Percentiles rank a stretch among this genome's conserved stretches.
phyloP scores from a whole-genome alignment of 2,888 invertebrate genomes.

The Acanthosepion esculentum region DNA sequence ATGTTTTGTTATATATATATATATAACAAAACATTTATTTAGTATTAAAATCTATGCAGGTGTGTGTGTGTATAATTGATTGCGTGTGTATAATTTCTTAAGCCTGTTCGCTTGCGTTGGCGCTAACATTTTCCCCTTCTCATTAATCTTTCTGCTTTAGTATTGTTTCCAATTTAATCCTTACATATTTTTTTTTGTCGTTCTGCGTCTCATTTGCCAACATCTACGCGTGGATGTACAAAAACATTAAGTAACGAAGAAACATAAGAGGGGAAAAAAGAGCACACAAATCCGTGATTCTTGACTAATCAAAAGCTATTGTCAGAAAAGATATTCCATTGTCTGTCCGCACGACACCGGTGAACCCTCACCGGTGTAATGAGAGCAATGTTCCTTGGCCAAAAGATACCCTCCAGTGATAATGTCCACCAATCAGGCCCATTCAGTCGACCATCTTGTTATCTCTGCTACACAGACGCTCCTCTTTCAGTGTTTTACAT shows the following conservation, averaged over 20 bases:
- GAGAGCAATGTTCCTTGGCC: background rate
- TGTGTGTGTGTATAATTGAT: too few relatives aligned
- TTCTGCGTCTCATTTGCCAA: background rate
- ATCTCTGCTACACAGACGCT: background rate
- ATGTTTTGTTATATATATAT: too few relatives aligned
- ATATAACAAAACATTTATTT: too few relatives aligned
- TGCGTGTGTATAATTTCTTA: too few relatives aligned
- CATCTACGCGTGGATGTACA: background rate
- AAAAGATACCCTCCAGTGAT: constrained; percentile 33
- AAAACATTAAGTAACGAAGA: background rate
- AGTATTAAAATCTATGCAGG: too few relatives aligned
- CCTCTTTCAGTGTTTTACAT: background rate
- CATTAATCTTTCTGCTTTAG: background rate
- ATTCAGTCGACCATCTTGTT: background rate
- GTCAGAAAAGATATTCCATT: background rate
- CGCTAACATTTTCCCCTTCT: background rate
- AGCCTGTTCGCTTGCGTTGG: too few relatives aligned
- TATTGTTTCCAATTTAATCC: background rate
- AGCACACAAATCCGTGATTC: background rate
- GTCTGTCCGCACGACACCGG: constrained; percentile 33
- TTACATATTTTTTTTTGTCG: background rate
- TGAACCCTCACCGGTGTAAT: background rate
- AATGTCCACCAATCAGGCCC: constrained; percentile 12
- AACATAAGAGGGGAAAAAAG: background rate
- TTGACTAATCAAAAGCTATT: background rate